Evolutionary conservation across 1,140 invertebrate species (phyloP), one percentile per base, ranked within the genome.

Genomic region (Zaprionus ghesquierei): DNA sequence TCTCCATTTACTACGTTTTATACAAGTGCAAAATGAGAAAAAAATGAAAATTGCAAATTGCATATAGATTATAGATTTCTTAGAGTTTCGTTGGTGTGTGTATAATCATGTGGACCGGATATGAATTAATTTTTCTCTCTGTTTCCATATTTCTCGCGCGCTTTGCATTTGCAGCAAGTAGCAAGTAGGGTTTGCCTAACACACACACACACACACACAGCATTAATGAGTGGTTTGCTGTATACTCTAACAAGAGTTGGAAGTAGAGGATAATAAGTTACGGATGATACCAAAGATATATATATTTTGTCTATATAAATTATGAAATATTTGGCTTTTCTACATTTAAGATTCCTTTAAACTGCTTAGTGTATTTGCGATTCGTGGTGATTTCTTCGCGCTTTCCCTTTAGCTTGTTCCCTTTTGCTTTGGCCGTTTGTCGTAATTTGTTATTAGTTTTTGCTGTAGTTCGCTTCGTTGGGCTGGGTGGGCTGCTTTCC

Each of bases 371-470:
- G 68, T 38, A 70, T 50, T 27, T 4, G 0, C 3, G 5, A 29
- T 63, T 69, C 59, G 61, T 64, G 29, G 22, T 50, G 12, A 1
- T 15, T 0, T 31, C 2, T 13, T 10, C n/a, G n/a, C 31, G 1
- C 31, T 35, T 56, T 59, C 50, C 60, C 31, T 53, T 49, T 55
- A 46, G 60, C 56, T 69, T 61, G 23, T 71, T 65, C 58, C 64
- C 55, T 74, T 72, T 82, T 87, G 77, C 71, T 66, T 75, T 73
- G 71, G 55, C 53, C 58, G 55, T 75, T 82, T 70, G 79, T 69
- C 71, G 84, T 89, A 87, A 87, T 87, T 87, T 87, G 84, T 87
- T 87, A 89, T 87, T 89, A 87, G 82, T 87, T 41, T 89, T 79
- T 70, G 65, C 51, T 70, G 65, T 56, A 31, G 65, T 44, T 55